These are phyloP conservation scores for Drosophila lacteicornis DNA, from an alignment of 1,140 invertebrate species.

Conservation along the genomic window DNA sequence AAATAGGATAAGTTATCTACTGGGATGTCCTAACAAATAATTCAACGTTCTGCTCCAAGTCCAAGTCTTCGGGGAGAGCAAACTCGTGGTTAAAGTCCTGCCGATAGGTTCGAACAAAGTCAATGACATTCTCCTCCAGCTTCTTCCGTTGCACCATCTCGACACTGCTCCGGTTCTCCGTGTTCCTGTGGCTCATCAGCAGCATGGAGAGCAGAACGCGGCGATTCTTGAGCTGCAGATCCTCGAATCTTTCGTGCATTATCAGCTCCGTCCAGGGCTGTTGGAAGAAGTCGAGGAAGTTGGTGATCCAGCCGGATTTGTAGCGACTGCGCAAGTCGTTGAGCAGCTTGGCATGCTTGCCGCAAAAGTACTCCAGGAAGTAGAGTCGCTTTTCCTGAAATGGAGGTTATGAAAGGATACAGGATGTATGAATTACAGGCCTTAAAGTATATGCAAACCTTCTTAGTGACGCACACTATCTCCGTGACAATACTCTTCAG, in stretches of 20 bases:
- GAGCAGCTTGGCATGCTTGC: constrained; percentile 53
- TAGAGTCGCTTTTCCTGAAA: constrained; percentile 8
- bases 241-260: constrained; percentile 65
- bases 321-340: constrained; percentile 56
- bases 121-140: constrained; percentile 53
- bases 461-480: constrained; percentile 47
- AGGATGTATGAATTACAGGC: no score
- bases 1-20: neutral
- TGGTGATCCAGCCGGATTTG: constrained; percentile 30
- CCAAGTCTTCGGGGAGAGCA: constrained; percentile 58
- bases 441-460: constrained; percentile 13
- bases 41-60: neutral
- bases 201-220: constrained; percentile 34
- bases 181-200: constrained; percentile 15
- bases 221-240: constrained; percentile 52
- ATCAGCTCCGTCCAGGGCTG: constrained; percentile 64
- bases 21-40: neutral
- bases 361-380: constrained; percentile 63
- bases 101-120: constrained; percentile 56
- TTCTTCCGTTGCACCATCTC: constrained; percentile 9
- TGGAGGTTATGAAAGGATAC: no score
- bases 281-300: constrained; percentile 55
- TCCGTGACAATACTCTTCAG: constrained; percentile 31
- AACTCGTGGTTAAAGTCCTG: constrained; percentile 59
- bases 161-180: constrained; percentile 4